phyloP scores from a whole-genome alignment of 2,888 invertebrate species.

The Cremastinae sp. region DNA sequence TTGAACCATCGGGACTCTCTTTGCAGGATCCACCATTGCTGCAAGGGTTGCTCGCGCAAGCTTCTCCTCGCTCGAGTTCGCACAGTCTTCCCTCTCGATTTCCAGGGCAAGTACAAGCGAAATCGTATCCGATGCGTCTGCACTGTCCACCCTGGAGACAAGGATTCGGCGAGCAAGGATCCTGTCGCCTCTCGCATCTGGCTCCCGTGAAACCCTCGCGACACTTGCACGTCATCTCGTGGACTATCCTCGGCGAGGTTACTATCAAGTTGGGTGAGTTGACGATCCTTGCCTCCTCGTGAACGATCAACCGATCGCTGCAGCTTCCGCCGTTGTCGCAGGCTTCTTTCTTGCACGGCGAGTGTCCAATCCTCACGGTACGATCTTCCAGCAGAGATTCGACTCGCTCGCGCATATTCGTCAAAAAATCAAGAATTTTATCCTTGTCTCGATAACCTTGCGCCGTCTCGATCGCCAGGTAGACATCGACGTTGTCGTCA shows the following conservation, averaged over 20 bases:
- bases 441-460: conserved; percentile 84
- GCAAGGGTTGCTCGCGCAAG: conserved; percentile 92
- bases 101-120: conserved; percentile 90
- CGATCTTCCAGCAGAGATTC: conserved; percentile 84
- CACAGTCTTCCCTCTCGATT: conserved; percentile 91
- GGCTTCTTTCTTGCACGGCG: conserved; percentile 87
- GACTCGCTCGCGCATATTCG: conserved; percentile 85
- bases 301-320: conserved; percentile 86
- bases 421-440: conserved; percentile 85
- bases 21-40: conserved; percentile 95
- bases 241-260: conserved; percentile 89
- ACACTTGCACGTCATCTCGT: conserved; percentile 91
- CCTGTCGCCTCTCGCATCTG: conserved; percentile 91
- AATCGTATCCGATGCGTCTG: conserved; percentile 90
- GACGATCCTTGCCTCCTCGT: conserved; percentile 87
- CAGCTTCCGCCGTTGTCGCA: conserved; percentile 91
- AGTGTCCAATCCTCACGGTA: conserved; percentile 86
- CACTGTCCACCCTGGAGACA: conserved; percentile 92
- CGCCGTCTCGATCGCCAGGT: conserved; percentile 85
- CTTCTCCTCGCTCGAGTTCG: conserved; percentile 91
- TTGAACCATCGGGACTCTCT: conserved; percentile 92
- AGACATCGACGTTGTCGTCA: conserved; percentile 85
- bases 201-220: conserved; percentile 91
- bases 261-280: conserved; percentile 91
- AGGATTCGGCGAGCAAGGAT: conserved; percentile 94